These are phyloP conservation scores for Nothura maculosa DNA, from an alignment of 2,797 vertebrate species.

Conservation along the genomic window DNA sequence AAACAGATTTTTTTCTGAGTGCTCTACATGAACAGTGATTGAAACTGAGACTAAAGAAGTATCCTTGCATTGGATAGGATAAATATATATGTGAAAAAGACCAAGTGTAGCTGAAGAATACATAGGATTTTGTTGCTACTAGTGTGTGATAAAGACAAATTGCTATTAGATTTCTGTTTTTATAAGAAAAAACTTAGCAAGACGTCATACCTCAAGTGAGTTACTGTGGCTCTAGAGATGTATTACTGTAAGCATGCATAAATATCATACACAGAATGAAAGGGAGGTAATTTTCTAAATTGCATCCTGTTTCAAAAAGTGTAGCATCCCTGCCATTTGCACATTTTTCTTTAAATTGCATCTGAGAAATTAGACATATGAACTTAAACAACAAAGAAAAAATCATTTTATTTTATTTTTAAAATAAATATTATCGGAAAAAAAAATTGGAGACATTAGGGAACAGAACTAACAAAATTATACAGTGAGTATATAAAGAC, in stretches of 20 bases:
- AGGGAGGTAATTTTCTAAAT: slow-evolving; percentile 2
- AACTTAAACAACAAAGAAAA: background rate
- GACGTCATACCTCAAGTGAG: background rate
- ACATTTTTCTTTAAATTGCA: slow-evolving; percentile 5
- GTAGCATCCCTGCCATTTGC: background rate
- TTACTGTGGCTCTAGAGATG: background rate
- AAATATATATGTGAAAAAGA: slow-evolving; percentile 43
- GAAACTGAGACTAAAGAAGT: background rate
- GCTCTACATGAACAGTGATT: background rate
- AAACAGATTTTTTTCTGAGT: background rate
- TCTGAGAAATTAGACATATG: background rate
- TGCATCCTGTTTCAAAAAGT: background rate
- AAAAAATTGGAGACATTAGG: background rate
- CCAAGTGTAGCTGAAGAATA: slow-evolving; percentile 12
- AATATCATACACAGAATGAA: background rate
- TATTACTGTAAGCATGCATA: background rate
- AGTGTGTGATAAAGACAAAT: background rate
- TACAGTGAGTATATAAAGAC: background rate
- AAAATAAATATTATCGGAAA: background rate
- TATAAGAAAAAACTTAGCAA: background rate
- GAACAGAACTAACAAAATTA: background rate
- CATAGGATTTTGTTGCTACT: background rate
- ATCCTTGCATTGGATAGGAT: background rate
- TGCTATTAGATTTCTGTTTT: background rate
- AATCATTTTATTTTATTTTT: background rate